Evolutionary conservation across 2,113 vertebrate species (phyloP), one percentile per base, ranked within the genome.

Genomic region (Anguilla rostrata): DNA sequence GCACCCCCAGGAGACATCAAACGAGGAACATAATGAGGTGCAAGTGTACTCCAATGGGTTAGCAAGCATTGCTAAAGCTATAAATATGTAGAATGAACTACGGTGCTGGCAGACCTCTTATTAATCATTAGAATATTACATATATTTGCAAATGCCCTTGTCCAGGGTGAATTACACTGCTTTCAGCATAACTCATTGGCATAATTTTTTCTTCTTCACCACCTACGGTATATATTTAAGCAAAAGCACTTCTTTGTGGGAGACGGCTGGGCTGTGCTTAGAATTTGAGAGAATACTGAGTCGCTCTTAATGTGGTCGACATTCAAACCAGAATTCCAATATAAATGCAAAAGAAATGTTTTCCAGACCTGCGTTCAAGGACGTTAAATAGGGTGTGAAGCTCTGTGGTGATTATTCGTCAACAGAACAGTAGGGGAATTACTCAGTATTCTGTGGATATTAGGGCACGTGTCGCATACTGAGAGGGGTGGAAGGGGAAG

Each of bases 121-220:
- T 75, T 75, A 34, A 75, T 75, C 71, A 75, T 29, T 22, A 75
- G 1, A 75, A 34, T 26, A 75, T 71, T 71, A 71, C 63, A 71
- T 34, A 75, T n/a, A 75, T 75, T 75, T 34, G 71, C 71, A 75
- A n/a, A 75, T 75, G 71, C 71, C 71, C 71, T 75, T 75, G 71
- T 34, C 71, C 71, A 34, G n/a, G 71, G n/a, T 75, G n/a, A 75
- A 34, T 75, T 75, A 75, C n/a, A 34, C 34, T 75, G 71, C 26
- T 34, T 34, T 75, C 71, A 75, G 26, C n/a, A 75, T 11, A 29
- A 34, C 71, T 75, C 60, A 66, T 66, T 66, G 3, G 60, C 60
- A 66, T 40, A 79, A 5, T 39, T n/a, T n/a, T 40, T 39, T 39
- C 39, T 40, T 79, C 12, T 26, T 66, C 60, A 22, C 22, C 18